phyloP scores from a whole-genome alignment of 2,113 vertebrate genomes.

The Pluvianellus socialis region DNA sequence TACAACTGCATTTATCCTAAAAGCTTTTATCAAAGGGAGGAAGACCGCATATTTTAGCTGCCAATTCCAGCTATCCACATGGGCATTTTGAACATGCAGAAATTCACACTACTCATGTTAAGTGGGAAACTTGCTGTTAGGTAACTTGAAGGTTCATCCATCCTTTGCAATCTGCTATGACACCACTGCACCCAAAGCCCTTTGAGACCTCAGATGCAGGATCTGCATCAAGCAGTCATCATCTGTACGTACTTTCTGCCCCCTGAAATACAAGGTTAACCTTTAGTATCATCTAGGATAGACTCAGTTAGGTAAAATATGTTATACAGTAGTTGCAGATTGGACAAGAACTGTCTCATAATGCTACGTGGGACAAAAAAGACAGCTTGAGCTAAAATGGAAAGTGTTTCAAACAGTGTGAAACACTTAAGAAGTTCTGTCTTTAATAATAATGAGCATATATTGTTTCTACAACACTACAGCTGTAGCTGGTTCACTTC shows the following conservation, averaged over 20 bases:
- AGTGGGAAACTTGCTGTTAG: not conserved
- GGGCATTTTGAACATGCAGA: not conserved
- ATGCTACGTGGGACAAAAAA: not conserved
- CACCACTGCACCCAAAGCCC: not conserved
- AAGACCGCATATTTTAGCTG: not conserved
- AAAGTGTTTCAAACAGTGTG: not conserved
- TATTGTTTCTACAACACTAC: not conserved
- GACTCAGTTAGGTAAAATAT: not conserved
- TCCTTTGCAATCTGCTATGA: not conserved
- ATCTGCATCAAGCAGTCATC: not conserved
- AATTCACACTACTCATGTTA: not conserved
- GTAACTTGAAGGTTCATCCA: not conserved
- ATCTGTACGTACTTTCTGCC: not conserved
- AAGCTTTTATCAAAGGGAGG: not conserved
- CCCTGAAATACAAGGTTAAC: not conserved
- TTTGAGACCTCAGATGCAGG: not conserved
- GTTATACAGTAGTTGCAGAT: not conserved
- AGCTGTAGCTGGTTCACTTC: not conserved
- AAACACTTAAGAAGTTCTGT: not conserved
- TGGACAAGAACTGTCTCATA: not conserved
- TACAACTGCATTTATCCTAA: not conserved
- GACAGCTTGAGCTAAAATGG: not conserved
- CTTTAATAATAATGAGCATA: not conserved
- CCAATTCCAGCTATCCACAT: not conserved
- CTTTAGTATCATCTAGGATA: not conserved